phyloP scores from a whole-genome alignment of 1,140 invertebrate genomes.

The Physella acuta region DNA sequence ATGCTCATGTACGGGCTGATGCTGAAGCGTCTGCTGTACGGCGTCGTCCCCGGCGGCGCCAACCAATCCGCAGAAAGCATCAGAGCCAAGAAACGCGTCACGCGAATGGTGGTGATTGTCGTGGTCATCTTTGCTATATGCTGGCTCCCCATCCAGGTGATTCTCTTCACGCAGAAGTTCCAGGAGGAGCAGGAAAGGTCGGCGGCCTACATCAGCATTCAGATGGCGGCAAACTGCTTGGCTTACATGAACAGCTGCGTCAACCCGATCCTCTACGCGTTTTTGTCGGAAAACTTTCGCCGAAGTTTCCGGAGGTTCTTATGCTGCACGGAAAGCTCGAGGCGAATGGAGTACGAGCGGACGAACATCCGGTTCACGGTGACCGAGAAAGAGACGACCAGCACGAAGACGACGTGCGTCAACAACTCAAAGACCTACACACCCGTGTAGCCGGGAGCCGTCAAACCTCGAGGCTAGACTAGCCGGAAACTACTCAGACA shows the following conservation, averaged over 20 bases:
- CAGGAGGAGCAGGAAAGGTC: conserved; percentile 64
- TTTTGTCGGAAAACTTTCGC: conserved; percentile 83
- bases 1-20: conserved; percentile 88
- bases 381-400: conserved; percentile 26
- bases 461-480: too few species aligned
- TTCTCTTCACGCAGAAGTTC: conserved; percentile 59
- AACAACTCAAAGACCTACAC: conserved; percentile 26
- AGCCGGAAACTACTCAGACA: too few species aligned
- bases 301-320: conserved; percentile 76
- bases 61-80: conserved; percentile 71
- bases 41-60: conserved; percentile 70
- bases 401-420: conserved; percentile 17
- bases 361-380: conserved; percentile 41
- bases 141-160: conserved; percentile 89
- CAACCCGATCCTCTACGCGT: conserved; percentile 94
- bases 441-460: conserved; percentile 21
- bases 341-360: conserved; percentile 47
- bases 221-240: conserved; percentile 85
- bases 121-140: conserved; percentile 92
- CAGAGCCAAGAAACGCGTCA: conserved; percentile 86
- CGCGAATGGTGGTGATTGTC: conserved; percentile 89
- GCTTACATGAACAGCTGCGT: conserved; percentile 94
- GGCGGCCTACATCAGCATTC: conserved; percentile 67
- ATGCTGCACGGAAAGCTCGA: conserved; percentile 38
- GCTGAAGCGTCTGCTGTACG: conserved; percentile 72